Conservation (phyloP, 1,140 invertebrate genomes). For the Mylabris phalerata region DNA sequence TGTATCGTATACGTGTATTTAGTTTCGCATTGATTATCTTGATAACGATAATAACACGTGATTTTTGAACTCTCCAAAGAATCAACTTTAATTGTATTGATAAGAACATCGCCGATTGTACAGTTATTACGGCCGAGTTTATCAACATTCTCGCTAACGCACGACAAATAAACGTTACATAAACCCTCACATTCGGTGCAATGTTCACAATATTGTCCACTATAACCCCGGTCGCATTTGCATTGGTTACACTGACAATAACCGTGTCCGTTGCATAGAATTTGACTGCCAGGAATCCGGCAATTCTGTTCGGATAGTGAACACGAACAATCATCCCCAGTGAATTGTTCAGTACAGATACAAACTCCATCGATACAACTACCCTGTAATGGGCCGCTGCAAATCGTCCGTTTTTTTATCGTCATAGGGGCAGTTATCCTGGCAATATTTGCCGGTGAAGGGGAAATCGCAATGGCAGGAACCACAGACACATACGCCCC, state of each 20-base stretch:
- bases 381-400: slow-evolving; percentile 25
- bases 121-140: neutral
- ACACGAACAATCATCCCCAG: slow-evolving; percentile 30
- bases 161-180: slow-evolving; percentile 18
- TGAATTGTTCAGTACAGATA: slow-evolving; percentile 21
- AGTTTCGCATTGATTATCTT: neutral
- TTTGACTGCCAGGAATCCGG: slow-evolving; percentile 5
- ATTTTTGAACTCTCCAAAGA: neutral
- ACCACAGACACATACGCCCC: slow-evolving; percentile 27
- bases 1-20: neutral
- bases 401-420: slow-evolving; percentile 20
- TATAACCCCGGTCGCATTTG: slow-evolving; percentile 16
- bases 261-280: slow-evolving; percentile 27
- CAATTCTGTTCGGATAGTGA: slow-evolving; percentile 19
- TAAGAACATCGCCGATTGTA: neutral
- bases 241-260: slow-evolving; percentile 33
- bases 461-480: slow-evolving; percentile 24
- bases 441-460: slow-evolving; percentile 27
- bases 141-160: slow-evolving; percentile 4
- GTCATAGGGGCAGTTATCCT: slow-evolving; percentile 25
- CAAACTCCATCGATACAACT: slow-evolving; percentile 28
- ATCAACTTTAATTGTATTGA: slow-evolving; percentile 5
- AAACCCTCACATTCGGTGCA: slow-evolving; percentile 19
- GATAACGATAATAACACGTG: neutral
- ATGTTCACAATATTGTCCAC: slow-evolving; percentile 30